Evolutionary conservation across 2,113 vertebrate genomes (phyloP), one percentile per base, ranked within the genome.

Genomic region (Myiopsitta monachus): DNA sequence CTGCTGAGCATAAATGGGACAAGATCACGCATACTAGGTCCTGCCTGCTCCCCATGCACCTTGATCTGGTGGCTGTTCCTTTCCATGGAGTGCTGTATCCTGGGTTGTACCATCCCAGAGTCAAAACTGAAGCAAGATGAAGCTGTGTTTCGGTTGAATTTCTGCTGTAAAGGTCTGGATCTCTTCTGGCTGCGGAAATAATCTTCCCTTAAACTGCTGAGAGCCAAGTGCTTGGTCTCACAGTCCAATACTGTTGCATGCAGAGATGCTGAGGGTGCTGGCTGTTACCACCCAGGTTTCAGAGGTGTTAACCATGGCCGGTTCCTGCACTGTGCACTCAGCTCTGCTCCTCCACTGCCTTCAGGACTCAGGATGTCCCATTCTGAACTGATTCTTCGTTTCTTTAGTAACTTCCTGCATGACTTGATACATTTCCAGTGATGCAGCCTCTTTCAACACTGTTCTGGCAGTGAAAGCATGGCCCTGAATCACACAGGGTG

Each of bases 301-400:
- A 28, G 7, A 67, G 38, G 17, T 18, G 28, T 87, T 75, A 14
- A 36, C 5, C n/a, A 7, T 9, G 52, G 11, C 27, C 54, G 44
- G 38, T 12, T 72, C 69, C 30, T 55, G 0, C 10, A 1, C 0
- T 0, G 14, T 47, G 18, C 15, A 1, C 12, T 47, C n/a, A 9
- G 66, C 63, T 82, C 62, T 83, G 75, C 75, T 88, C 1, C 28
- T 91, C 19, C 44, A 5, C 9, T 68, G 54, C 13, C 78, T 62
- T 68, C 28, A 27, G 70, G 79, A 39, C 74, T 74, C 27, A 8
- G 24, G 24, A 38, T 22, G 44, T 52, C 82, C 51, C 3, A 4
- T 64, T 69, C 51, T 63, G 80, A 43, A 72, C 8, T 46, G 52
- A 44, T 57, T 79, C 26, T 52, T 87, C 1, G 9, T 13, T 92